These are phyloP conservation scores for Drosophila arizonae DNA, from an alignment of 1,140 invertebrate species.

Conservation along the genomic window DNA sequence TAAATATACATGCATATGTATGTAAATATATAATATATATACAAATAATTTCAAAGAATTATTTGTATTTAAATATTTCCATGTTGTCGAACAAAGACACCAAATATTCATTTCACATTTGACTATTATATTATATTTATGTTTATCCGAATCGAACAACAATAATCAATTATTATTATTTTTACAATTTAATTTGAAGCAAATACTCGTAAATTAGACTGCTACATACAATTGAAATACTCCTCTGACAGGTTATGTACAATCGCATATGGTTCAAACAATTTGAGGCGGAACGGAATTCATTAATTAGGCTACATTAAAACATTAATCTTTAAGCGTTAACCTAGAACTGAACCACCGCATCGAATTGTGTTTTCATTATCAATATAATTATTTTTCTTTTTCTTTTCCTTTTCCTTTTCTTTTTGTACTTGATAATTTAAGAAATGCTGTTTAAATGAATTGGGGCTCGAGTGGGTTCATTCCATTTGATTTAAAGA, in stretches of 20 bases:
- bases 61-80: too few species aligned
- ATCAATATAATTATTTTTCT: neutral
- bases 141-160: constrained; percentile 60
- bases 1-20: too few species aligned
- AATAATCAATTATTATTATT: constrained; percentile 44
- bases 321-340: neutral
- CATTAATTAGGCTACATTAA: constrained; percentile 29
- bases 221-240: constrained; percentile 37
- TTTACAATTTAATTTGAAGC: constrained; percentile 18
- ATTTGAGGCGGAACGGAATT: constrained; percentile 31
- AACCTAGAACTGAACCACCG: constrained; percentile 18
- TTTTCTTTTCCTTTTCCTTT: neutral
- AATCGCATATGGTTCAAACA: constrained; percentile 24
- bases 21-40: neutral
- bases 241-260: constrained; percentile 31
- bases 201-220: constrained; percentile 24
- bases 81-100: too few species aligned
- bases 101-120: constrained; percentile 7
- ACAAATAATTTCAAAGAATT: neutral
- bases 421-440: constrained; percentile 35
- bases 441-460: constrained; percentile 26
- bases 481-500: constrained; percentile 18
- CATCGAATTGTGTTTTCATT: constrained; percentile 36
- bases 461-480: neutral
- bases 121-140: constrained; percentile 34